These are phyloP conservation scores for Drymonia ruficornis DNA, from an alignment of 2,888 invertebrate species.

Conservation along the genomic window DNA sequence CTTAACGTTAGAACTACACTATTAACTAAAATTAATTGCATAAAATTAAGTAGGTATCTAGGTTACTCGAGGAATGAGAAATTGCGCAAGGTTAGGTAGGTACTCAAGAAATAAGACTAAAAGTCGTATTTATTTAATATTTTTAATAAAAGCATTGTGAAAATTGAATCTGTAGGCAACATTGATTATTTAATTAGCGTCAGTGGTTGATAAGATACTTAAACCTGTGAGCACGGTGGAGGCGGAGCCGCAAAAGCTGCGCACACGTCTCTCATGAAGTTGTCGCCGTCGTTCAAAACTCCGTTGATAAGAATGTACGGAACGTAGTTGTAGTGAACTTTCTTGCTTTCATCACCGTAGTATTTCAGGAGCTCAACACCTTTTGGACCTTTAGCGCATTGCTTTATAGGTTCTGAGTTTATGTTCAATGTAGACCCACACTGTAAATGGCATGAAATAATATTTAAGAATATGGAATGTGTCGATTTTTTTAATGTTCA, in stretches of 20 bases:
- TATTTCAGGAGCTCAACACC: conserved; percentile 47
- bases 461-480: not conserved
- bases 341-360: conserved; percentile 50
- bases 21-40: too few species aligned
- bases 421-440: conserved; percentile 48
- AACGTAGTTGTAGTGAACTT: conserved; percentile 35
- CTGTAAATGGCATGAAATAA: conserved; percentile 37
- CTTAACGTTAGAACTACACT: too few species aligned
- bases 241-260: conserved; percentile 49
- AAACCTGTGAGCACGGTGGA: conserved; percentile 32
- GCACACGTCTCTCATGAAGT: conserved; percentile 52
- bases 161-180: not conserved
- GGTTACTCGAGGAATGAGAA: too few species aligned
- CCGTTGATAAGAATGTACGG: conserved; percentile 58
- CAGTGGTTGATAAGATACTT: not conserved
- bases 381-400: conserved; percentile 51
- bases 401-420: conserved; percentile 45
- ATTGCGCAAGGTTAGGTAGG: too few species aligned
- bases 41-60: too few species aligned
- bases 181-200: not conserved
- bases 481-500: not conserved
- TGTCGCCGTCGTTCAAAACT: conserved; percentile 20
- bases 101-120: too few species aligned
- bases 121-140: too few species aligned
- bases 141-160: too few species aligned